Evolutionary conservation across 2,797 vertebrate genomes (phyloP), one percentile per base, ranked within the genome.

Genomic region (Tachyglossus aculeatus): DNA sequence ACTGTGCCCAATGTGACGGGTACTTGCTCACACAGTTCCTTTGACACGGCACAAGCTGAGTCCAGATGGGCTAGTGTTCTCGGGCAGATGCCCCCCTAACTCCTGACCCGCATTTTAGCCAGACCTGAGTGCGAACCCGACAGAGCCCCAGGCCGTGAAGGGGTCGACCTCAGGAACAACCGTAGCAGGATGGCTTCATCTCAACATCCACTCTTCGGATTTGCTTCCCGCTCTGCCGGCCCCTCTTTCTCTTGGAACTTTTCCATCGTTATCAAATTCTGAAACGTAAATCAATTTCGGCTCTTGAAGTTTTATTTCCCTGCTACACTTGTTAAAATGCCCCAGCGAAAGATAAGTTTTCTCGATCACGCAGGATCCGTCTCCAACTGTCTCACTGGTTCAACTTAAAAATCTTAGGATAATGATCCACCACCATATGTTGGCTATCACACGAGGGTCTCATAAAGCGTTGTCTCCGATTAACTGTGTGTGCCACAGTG

Each of bases 391-490:
- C 51, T 88, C 82, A 89, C 86, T 82, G 84, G 66, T 86, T 89
- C 91, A 74, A 84, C 88, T 89, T 88, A 87, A 67, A 78, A 85
- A 87, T 88, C 85, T 88, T 86, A 82, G 87, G 81, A 88, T 91
- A 91, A 89, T 86, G 82, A 90, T 88, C 78, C 77, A 87, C 78
- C 81, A 67, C 86, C 91, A 93, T 88, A 88, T 93, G 92, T 84
- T 88, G 87, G 78, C 55, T 88, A 88, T 84, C 87, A 90, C 74
- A 86, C 89, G 88, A 90, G 90, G 88, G 85, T 90, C 91, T 79
- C 69, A 55, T 77, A 78, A 78, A 91, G 93, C 86, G 71, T 80
- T 91, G 85, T 87, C 86, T 92, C 91, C 85, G 89, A 94, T 94
- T 94, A 93, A 91, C 84, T 38, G 78, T 77, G 54, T 81, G 67